A percentile compares a stretch with the other conserved stretches of the same genome.
phyloP scores from a whole-genome alignment of 2,113 vertebrate species.

The Lanius collurio region DNA sequence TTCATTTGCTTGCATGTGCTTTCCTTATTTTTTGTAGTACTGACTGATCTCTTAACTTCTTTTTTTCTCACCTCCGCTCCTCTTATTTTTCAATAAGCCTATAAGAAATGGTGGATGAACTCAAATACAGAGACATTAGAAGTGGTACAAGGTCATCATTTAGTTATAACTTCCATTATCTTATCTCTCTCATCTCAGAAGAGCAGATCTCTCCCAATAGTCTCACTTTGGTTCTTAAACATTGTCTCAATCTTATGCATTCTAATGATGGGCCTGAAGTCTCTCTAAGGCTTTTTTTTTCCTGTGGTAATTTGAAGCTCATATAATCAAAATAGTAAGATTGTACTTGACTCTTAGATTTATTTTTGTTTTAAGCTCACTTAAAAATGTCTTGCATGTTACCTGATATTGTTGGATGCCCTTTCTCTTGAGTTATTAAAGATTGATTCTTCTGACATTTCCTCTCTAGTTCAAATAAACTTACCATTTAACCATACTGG shows the following conservation, averaged over 20 bases:
- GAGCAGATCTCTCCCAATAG: not conserved
- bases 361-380: not conserved
- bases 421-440: not conserved
- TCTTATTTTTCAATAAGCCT: not conserved
- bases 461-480: not conserved
- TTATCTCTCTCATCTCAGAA: not conserved
- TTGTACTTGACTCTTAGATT: not conserved
- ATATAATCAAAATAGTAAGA: not conserved
- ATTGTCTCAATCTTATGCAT: not conserved
- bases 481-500: not conserved
- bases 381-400: not conserved
- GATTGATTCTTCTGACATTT: not conserved
- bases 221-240: not conserved
- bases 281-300: not conserved
- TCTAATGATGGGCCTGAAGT: not conserved
- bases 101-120: not conserved
- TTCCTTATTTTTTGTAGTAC: not conserved
- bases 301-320: not conserved
- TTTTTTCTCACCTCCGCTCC: not conserved
- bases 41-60: not conserved
- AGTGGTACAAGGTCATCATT: not conserved
- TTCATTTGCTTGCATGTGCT: not conserved
- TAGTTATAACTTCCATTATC: not conserved
- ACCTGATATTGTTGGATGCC: not conserved
- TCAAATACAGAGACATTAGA: not conserved